phyloP scores from a whole-genome alignment of 2,797 vertebrate genomes.

The Cryptoprocta ferox region DNA sequence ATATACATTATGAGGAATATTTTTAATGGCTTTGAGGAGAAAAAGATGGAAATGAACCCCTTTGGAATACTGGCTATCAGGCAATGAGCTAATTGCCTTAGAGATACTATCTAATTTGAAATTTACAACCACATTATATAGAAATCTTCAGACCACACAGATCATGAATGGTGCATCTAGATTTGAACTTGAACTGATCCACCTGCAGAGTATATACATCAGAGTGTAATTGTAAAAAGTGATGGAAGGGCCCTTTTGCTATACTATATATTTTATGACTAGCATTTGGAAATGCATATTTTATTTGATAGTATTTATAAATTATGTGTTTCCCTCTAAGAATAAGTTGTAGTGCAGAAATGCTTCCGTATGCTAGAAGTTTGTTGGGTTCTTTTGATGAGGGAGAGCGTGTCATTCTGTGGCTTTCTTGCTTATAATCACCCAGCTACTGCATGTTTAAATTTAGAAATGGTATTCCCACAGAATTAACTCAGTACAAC shows the following conservation, averaged over 20 bases:
- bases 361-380: conserved; percentile 48
- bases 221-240: neutral
- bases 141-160: neutral
- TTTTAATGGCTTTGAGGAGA: neutral
- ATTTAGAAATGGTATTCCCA: conserved; percentile 67
- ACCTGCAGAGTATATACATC: neutral
- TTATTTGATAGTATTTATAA: conserved; percentile 69
- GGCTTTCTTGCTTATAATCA: conserved; percentile 7
- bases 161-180: neutral
- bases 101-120: neutral
- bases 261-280: neutral
- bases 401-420: neutral
- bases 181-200: neutral
- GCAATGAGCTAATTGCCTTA: neutral
- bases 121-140: neutral
- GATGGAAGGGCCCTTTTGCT: neutral
- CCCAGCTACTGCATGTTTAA: neutral
- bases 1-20: neutral
- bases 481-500: conserved; percentile 32
- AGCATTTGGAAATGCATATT: conserved; percentile 41
- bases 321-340: conserved; percentile 45
- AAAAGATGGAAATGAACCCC: neutral
- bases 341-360: conserved; percentile 60
- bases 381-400: conserved; percentile 15
- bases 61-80: neutral